These are phyloP conservation scores for Crotophaga sulcirostris DNA, from an alignment of 2,113 vertebrate genomes.

Conservation along the genomic window DNA sequence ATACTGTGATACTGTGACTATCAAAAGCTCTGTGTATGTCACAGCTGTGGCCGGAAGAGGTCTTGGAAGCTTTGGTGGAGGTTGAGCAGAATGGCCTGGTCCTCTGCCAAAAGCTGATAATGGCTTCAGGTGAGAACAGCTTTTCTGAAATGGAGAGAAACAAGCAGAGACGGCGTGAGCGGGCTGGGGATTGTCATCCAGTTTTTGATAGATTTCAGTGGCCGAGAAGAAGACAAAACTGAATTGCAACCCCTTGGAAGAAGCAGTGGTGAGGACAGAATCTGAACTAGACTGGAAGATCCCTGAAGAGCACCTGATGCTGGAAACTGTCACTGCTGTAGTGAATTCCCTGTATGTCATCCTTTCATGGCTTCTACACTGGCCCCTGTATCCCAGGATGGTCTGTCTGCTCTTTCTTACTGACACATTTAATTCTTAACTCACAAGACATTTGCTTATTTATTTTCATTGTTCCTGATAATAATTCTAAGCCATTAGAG, in stretches of 20 bases:
- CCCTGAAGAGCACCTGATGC: background rate
- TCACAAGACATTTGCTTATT: conserved; percentile 76
- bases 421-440: conserved; percentile 75
- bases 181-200: background rate
- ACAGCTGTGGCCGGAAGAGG: background rate
- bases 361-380: background rate
- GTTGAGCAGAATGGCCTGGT: background rate
- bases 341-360: background rate
- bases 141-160: background rate
- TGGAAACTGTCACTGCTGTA: background rate
- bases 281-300: background rate
- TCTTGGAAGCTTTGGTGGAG: background rate
- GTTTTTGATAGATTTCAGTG: background rate
- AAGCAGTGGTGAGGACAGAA: background rate
- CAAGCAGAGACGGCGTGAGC: fast-evolving
- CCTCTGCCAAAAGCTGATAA: background rate
- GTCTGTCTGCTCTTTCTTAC: background rate
- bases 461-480: conserved; percentile 82
- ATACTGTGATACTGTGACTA: no score
- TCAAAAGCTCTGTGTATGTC: background rate
- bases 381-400: background rate
- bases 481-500: conserved; percentile 84
- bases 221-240: background rate
- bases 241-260: background rate
- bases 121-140: background rate